phyloP scores from a whole-genome alignment of 2,888 invertebrate species.

The Ashinkailepas kermadecensis region DNA sequence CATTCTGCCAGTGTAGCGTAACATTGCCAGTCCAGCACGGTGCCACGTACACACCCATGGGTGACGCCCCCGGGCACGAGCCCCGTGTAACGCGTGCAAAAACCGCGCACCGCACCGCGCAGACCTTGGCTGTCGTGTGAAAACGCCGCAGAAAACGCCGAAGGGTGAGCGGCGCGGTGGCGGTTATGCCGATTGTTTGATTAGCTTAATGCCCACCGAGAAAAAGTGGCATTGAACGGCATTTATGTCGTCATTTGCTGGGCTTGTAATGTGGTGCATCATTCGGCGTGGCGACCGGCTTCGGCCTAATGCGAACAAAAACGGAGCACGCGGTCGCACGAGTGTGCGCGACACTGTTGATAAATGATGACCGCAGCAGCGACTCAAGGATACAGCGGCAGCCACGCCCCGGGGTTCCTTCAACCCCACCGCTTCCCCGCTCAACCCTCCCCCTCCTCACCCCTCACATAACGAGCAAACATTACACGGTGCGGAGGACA shows the following conservation, averaged over 20 bases:
- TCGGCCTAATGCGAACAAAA: not conserved
- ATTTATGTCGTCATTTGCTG: conserved; percentile 1
- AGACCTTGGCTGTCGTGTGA: conserved; percentile 4
- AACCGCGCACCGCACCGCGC: not conserved
- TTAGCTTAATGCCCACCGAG: not conserved
- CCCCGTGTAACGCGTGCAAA: not conserved
- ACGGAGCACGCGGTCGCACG: not conserved
- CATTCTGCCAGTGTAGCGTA: too few species aligned
- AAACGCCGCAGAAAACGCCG: not conserved
- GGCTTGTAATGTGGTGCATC: not conserved
- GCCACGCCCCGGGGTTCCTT: not conserved
- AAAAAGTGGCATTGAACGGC: conserved; percentile 13
- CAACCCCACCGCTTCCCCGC: not conserved
- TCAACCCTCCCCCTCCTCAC: too few species aligned
- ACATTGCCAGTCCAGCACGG: too few species aligned
- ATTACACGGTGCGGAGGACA: too few species aligned
- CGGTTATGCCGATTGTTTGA: conserved; percentile 1
- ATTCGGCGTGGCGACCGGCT: not conserved
- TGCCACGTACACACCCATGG: too few species aligned
- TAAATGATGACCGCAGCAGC: not conserved
- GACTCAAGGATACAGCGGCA: not conserved
- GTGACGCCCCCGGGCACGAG: not conserved
- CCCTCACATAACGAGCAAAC: too few species aligned
- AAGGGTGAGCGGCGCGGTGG: not conserved
- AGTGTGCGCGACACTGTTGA: not conserved